Evolutionary conservation across 2,113 vertebrate genomes (phyloP).

Genomic region (Gymnogyps californianus): DNA sequence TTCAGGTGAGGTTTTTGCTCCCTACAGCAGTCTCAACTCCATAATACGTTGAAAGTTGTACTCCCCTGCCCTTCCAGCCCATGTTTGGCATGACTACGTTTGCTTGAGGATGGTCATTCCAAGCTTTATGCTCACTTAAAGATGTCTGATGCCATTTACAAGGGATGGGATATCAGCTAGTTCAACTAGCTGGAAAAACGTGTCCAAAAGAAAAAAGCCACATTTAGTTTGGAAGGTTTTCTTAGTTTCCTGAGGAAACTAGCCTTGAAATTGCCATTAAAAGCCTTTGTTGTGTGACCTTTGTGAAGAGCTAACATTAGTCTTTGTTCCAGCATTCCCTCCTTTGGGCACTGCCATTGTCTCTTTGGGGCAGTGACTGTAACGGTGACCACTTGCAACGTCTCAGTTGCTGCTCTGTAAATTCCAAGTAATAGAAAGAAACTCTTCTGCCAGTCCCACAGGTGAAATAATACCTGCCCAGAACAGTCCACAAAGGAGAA

Average conservation of each 20-base stretch:
- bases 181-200: background rate
- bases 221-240: background rate
- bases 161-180: background rate
- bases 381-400: background rate
- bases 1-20: background rate
- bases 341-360: fast-evolving
- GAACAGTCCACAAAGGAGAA: background rate
- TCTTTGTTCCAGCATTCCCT: background rate
- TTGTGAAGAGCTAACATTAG: background rate
- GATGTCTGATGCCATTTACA: background rate
- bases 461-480: background rate
- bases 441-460: background rate
- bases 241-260: background rate
- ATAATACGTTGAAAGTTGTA: background rate
- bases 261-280: background rate
- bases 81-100: background rate
- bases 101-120: background rate
- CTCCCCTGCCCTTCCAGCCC: background rate
- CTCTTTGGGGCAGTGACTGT: background rate
- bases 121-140: background rate
- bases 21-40: background rate
- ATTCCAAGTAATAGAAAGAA: background rate
- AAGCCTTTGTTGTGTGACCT: background rate
- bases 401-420: background rate
- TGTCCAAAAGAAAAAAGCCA: background rate